Evolutionary conservation across 2,113 vertebrate species (phyloP), one percentile per base, ranked within the genome.

Genomic region (Mugil cephalus): DNA sequence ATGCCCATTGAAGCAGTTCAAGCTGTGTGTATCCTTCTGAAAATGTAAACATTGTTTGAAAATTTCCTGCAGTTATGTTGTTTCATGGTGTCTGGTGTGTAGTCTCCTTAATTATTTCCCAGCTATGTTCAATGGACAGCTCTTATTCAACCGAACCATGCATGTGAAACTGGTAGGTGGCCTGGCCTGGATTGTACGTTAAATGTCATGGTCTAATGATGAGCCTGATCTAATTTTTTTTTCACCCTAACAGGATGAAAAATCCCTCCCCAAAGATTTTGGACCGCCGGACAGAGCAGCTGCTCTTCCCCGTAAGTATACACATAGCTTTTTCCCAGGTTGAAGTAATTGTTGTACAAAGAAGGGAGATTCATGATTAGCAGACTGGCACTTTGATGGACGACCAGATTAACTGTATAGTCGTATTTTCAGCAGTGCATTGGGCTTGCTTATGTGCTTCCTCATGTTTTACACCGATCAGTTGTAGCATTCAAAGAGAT

Each of bases 111-210:
- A 95, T 64, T 1, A 17, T 9, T 71, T 67, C 47, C 54, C 77
- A 99, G 98, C 98, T 0, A 99, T 99, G 98, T 97, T 99, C 76
- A 99, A 98, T 35, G 97, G 97, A 8, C 98, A 99, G 67, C 92
- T 97, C 87, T 91, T 99, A 1, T 99, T 97, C 85, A 98, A 99
- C 87, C 93, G 98, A 75, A 95, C 96, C 7, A 99, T 99, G 98
- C 96, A 98, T 0, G 97, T 99, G 15, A 99, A 99, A 92, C 95
- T 99, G 97, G 98, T 99, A 89, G 91, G 96, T 92, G 35, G 7
- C 6, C 6, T 17, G 4, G n/a, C 3, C 9, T 36, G 4, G 8
- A 38, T 14, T 58, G 3, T 46, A 65, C 8, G 34, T 63, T 17
- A 54, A 6, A 9, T 12, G 17, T 30, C 4, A 8, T 61, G 4